A percentile compares a stretch with the other conserved stretches of the same genome.
Evolutionary conservation across 2,797 vertebrate genomes (phyloP).

Genomic region (Hyperoplus lanceolatus): DNA sequence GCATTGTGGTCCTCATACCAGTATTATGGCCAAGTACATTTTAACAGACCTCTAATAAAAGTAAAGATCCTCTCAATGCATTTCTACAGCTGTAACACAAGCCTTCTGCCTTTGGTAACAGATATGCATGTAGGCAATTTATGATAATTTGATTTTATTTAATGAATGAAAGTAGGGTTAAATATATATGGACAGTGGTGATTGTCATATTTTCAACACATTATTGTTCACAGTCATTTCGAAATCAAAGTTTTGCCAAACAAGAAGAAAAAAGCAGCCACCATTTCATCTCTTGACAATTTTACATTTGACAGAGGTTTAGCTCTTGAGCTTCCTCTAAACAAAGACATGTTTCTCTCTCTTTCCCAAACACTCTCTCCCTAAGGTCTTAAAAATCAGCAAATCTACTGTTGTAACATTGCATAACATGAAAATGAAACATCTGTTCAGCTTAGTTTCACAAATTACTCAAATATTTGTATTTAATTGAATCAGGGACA

Average conservation of each 20-base stretch:
- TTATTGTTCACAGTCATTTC: slow-evolving; percentile 71
- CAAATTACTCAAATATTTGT: slow-evolving; percentile 49
- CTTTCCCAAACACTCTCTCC: slow-evolving; percentile 82
- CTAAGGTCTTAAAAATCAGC: slow-evolving; percentile 55
- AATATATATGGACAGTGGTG: slow-evolving; percentile 71
- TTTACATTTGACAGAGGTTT: slow-evolving; percentile 47
- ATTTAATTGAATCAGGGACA: slow-evolving; percentile 34
- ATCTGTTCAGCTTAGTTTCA: slow-evolving; percentile 43
- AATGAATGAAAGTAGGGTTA: slow-evolving; percentile 84
- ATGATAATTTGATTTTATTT: slow-evolving; percentile 87
- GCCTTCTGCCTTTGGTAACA: slow-evolving; percentile 54
- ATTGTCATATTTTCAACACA: slow-evolving; percentile 67
- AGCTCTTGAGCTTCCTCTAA: slow-evolving; percentile 49
- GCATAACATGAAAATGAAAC: slow-evolving; percentile 49
- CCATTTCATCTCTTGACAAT: slow-evolving; percentile 77
- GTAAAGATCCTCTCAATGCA: slow-evolving; percentile 27
- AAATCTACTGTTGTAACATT: slow-evolving; percentile 51
- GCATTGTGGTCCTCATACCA: slow-evolving; percentile 49
- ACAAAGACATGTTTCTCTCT: slow-evolving; percentile 84
- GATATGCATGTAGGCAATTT: slow-evolving; percentile 70
- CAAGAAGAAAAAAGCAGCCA: slow-evolving; percentile 64
- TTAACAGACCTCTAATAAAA: slow-evolving; percentile 26
- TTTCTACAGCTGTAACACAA: slow-evolving; percentile 28
- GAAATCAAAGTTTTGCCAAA: slow-evolving; percentile 63
- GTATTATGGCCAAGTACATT: slow-evolving; percentile 38